Conservation (phyloP, 2,113 vertebrate species). For the Paramisgurnus dabryanus region DNA sequence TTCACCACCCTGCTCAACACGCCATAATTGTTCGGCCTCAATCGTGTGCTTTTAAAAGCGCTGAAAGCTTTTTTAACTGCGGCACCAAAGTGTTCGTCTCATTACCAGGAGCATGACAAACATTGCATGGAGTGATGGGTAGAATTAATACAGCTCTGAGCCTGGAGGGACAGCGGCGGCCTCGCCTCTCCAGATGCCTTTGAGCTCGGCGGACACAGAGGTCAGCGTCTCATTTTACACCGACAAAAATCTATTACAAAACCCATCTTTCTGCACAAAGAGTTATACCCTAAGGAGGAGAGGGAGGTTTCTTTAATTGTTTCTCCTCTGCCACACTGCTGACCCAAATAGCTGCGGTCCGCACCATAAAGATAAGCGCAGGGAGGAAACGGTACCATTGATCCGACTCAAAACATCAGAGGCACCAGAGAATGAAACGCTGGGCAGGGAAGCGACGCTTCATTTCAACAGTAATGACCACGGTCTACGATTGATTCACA, state of each 20-base stretch:
- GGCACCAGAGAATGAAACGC: conserved; percentile 27
- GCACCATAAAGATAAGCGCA: conserved; percentile 48
- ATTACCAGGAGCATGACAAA: conserved; percentile 58
- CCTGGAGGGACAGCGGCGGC: conserved; percentile 66
- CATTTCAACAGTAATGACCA: conserved; percentile 49
- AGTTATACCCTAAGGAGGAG: conserved; percentile 65
- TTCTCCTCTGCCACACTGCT: conserved; percentile 68
- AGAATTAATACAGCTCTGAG: conserved; percentile 69
- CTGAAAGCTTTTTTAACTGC: conserved; percentile 55
- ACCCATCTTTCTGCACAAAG: conserved; percentile 69
- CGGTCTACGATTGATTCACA: conserved; percentile 18
- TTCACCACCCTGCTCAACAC: conserved; percentile 54
- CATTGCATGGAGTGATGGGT: conserved; percentile 64
- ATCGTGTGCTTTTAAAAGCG: conserved; percentile 59
- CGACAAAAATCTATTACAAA: conserved; percentile 79
- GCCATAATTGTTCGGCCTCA: conserved; percentile 61
- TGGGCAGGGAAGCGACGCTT: conserved; percentile 22
- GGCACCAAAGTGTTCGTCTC: conserved; percentile 59
- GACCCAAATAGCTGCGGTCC: conserved; percentile 61
- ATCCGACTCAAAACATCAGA: conserved; percentile 34
- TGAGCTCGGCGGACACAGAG: conserved; percentile 68
- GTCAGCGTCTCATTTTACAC: conserved; percentile 78
- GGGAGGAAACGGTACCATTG: conserved; percentile 41
- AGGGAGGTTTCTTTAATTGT: conserved; percentile 72
- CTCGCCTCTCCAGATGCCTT: conserved; percentile 61